Evolutionary conservation across 2,888 invertebrate species (phyloP), one percentile per base, ranked within the genome.

Genomic region (Loripinus fragilis): DNA sequence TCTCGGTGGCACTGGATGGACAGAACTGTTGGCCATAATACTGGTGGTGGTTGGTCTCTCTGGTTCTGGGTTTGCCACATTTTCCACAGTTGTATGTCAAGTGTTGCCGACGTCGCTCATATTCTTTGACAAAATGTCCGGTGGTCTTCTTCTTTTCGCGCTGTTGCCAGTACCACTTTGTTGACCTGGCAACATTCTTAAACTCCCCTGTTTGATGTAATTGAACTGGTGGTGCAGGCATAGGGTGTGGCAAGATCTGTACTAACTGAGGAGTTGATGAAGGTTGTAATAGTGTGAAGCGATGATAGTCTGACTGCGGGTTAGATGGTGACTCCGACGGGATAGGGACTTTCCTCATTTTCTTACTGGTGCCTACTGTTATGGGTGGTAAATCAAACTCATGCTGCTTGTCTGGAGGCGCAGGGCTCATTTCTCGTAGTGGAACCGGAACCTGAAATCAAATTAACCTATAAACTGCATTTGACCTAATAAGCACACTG

Each of bases 11-110:
- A 0, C 68, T 72, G 2, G 25, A 7, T 3, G 42, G 25, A 45
- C 77, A 77, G 55, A 30, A 77, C 76, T 72, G 68, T 30, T 30
- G 23, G 25, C 77, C 73, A 15, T 68, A 69, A 30, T 68, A 55
- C 50, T 77, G 72, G 2, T 28, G 38, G 45, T 72, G 77, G n/a
- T n/a, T n/a, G 5, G n/a, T 45, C 1, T 52, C 20, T 33, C 23
- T 65, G n/a, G 45, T 23, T 42, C 77, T 67, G 20, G 38, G 41
- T 38, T 77, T 23, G 10, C 42, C 45, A 48, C 77, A 77, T 60
- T 69, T 72, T 25, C 38, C 2, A 30, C 77, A 77, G 8, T 55
- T 73, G 48, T 77, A 77, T 0, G 0, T 38, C 25, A 0, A 23
- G 8, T 23, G 25, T 23, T 23, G 10, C 23, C 48, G 30, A 38